Conservation (phyloP, 1,140 invertebrate genomes). For the Hormaphis cornu region DNA sequence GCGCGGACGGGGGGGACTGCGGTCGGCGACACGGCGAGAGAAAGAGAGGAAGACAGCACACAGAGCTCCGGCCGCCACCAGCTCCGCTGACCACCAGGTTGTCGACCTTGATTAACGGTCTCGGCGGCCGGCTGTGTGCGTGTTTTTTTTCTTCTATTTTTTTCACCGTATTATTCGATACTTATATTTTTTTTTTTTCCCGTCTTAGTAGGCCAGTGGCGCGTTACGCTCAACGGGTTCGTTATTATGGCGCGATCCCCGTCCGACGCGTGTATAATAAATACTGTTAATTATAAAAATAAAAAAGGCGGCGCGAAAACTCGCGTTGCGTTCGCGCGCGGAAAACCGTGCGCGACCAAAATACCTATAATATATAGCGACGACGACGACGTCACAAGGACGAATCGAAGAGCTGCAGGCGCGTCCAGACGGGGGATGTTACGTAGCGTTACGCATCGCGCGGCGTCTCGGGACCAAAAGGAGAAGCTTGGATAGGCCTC, state of each 20-base stretch:
- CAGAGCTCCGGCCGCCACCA: no score
- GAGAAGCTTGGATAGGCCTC: no score
- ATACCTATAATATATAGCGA: neutral
- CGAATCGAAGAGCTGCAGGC: neutral
- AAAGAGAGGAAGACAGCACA: neutral
- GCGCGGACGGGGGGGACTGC: no score
- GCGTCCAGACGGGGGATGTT: neutral
- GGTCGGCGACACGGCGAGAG: neutral
- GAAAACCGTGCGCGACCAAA: neutral
- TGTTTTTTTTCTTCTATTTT: constrained; percentile 1
- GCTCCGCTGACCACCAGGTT: constrained; percentile 20
- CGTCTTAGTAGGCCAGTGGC: constrained; percentile 24
- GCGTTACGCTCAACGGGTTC: constrained; percentile 7
- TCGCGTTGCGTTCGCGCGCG: neutral
- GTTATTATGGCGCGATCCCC: neutral
- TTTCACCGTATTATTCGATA: neutral
- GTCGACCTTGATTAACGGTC: constrained; percentile 31
- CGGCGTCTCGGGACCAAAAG: no score
- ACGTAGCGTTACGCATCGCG: no score
- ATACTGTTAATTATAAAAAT: no score
- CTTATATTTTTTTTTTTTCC: neutral
- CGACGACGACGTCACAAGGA: constrained; percentile 7
- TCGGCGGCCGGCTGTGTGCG: neutral
- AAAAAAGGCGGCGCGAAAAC: no score
- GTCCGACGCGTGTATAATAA: no score